Evolutionary conservation across 2,113 vertebrate genomes (phyloP), one percentile per base, ranked within the genome.

Genomic region (Puffinus mauretanicus): DNA sequence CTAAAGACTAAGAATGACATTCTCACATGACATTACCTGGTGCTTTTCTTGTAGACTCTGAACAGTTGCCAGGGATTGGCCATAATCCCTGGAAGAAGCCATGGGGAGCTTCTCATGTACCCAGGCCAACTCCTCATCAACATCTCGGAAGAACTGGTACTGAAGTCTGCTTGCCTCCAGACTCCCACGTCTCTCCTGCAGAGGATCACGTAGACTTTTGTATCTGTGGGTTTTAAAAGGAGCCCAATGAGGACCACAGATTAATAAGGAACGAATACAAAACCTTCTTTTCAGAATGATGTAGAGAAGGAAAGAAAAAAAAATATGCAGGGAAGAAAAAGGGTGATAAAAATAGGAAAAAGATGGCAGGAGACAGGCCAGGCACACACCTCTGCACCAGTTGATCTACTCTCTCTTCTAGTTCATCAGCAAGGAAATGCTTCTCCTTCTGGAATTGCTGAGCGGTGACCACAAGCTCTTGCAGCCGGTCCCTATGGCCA

Each of bases 101-200:
- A 96, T 46, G 20, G 98, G 95, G 78, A 98, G 97, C 67, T 98
- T 98, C 86, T 99, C 98, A 34, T 57, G 98, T 82, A 99, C 96
- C 99, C 99, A 99, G 52, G 94, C 87, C 91, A 98, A 83, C 94
- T 99, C 99, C 80, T 99, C 98, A 16, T 99, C 98, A 16, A 98
- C 88, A 25, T 99, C 98, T 88, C 97, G 97, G 97, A 98, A 98
- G 98, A 99, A 99, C 95, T 98, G 98, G 66, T 98, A 98, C 79
- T 99, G 98, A 52, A 98, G 93, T 80, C 97, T 98, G 96, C 91
- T 98, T 65, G 98, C 98, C 96, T 99, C 99, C 96, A 99, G 97
- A 85, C n/a, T 95, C 5, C 93, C 95, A 89, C 97, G 96, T 61
- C 97, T 98, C 40, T 97, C 95, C 95, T 97, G 98, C 85, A 99